Conservation (phyloP, 2,888 invertebrate species). For the Hirtodrosophila confusa region DNA sequence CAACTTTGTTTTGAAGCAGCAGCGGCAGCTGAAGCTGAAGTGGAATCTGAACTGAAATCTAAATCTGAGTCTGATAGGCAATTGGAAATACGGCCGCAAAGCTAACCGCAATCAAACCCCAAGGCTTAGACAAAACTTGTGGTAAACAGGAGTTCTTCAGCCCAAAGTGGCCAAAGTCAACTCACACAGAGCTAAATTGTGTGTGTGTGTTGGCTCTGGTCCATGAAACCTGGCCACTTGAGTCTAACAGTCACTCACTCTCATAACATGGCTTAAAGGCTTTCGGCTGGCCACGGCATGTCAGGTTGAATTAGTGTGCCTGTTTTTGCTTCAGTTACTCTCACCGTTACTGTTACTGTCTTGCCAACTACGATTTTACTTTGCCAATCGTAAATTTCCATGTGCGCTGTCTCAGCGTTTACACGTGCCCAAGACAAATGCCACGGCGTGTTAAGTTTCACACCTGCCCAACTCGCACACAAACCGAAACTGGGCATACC, state of each 20-base stretch:
- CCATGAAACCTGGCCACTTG: constrained; percentile 1
- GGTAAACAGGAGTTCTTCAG: constrained; percentile 38
- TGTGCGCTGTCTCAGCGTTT: constrained; percentile 22
- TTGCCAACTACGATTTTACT: constrained; percentile 14
- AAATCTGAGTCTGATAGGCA: constrained; percentile 20
- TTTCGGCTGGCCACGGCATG: constrained; percentile 54
- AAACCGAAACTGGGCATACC: constrained; percentile 14
- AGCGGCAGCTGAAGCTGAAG: constrained; percentile 11
- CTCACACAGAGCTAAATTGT: constrained; percentile 50
- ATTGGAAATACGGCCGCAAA: constrained; percentile 36
- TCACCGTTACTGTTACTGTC: constrained; percentile 12
- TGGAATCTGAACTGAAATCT: constrained; percentile 12
- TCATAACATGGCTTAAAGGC: constrained; percentile 62
- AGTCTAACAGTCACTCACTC: constrained; percentile 16
- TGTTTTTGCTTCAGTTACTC: constrained; percentile 17
- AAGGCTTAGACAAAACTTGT: constrained; percentile 51
- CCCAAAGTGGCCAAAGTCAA: constrained; percentile 47
- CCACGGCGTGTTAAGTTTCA: constrained; percentile 18
- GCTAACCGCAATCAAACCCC: constrained; percentile 49
- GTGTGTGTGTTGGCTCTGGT: not conserved
- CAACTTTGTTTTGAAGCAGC: constrained; percentile 17
- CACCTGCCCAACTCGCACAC: constrained; percentile 21
- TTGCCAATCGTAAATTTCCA: constrained; percentile 32
- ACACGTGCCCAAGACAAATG: constrained; percentile 36
- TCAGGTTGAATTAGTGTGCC: constrained; percentile 66